Evolutionary conservation across 2,888 invertebrate species (phyloP), one percentile per base, ranked within the genome.

Genomic region (Horisme vitalbata): DNA sequence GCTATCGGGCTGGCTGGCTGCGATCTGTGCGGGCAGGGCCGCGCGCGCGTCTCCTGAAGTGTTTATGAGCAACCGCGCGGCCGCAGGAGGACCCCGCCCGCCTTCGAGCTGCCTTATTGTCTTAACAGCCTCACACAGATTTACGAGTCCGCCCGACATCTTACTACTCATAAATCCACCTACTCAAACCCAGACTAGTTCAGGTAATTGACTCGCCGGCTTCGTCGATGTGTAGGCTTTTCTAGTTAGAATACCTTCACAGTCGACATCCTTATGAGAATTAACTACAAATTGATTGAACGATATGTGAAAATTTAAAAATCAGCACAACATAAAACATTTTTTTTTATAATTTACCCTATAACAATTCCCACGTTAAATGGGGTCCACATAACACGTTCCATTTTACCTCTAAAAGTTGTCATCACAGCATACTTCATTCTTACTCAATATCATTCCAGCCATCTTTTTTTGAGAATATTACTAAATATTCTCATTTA

Each of bases 71-170:
- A 34, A 66, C 65, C 55, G 32, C 57, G 46, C 57, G 53, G 41
- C 44, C 41, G 51, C 41, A 49, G 64, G 66, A 67, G 64, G 71
- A 70, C 69, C 64, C 57, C 49, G 55, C 79, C 82, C 81, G 82
- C 84, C 84, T 76, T 80, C 82, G 60, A 68, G 65, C 75, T 65
- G 75, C 74, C 79, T 79, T 82, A 85, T 86, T 87, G 85, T 87
- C 79, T 79, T 79, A 83, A 82, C 82, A 76, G 77, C 69, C 65
- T 75, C 68, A 68, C 60, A 64, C 70, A 68, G 76, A 80, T 84
- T 84, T 83, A 83, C 75, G 80, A 79, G 70, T 68, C 63, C 65
- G 68, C 64, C 65, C 64, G 45, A 62, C 70, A 64, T 71, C 72
- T 70, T 70, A 69, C 70, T 68, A 68, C 61, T 65, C 70, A 71